phyloP scores from a whole-genome alignment of 92 coral and sea anemone species.

The Galaxea fascicularis region DNA sequence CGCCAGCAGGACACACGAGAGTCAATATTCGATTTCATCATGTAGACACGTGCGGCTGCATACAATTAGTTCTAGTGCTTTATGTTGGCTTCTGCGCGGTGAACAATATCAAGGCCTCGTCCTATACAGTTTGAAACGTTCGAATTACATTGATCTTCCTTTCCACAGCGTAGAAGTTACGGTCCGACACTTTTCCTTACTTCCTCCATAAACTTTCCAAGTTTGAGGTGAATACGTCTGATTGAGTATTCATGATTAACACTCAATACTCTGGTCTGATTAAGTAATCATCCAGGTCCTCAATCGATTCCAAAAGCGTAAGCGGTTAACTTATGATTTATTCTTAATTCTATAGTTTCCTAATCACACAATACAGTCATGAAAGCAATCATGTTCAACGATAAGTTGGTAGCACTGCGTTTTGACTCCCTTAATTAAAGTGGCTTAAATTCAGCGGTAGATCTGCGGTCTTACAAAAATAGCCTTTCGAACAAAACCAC shows the following conservation, averaged over 20 bases:
- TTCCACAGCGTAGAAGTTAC: background rate
- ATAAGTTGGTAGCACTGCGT: background rate
- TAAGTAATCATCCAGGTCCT: background rate
- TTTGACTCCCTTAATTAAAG: background rate
- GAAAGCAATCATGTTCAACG: background rate
- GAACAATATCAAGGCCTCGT: background rate
- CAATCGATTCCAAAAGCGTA: background rate
- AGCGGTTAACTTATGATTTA: background rate
- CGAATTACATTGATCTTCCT: background rate
- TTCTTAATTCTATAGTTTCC: too few species aligned
- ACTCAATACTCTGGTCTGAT: background rate
- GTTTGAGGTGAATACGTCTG: background rate
- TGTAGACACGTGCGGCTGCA: background rate
- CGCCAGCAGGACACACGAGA: background rate
- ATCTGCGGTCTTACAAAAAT: background rate
- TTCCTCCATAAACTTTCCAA: background rate
- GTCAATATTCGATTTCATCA: constrained; percentile 7
- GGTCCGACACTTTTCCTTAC: background rate
- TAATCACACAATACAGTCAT: too few species aligned
- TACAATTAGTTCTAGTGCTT: background rate
- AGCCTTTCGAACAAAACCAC: background rate
- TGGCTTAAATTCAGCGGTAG: background rate
- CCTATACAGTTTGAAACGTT: background rate
- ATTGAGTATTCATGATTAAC: too few species aligned
- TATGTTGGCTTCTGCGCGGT: background rate